phyloP scores from a whole-genome alignment of 2,113 vertebrate species.

The Scomber colias region DNA sequence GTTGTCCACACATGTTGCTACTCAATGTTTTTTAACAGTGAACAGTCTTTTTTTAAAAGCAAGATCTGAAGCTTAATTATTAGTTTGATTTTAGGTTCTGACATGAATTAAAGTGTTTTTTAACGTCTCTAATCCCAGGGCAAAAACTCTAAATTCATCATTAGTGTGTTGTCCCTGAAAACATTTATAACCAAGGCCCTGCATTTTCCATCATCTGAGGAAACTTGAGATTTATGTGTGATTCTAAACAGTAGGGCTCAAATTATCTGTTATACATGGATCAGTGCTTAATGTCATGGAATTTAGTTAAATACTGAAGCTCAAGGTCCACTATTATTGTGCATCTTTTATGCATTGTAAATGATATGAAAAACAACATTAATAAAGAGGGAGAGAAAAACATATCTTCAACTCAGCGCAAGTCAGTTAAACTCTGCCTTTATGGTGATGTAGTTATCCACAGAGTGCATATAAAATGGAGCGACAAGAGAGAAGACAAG shows the following conservation, averaged over 20 bases:
- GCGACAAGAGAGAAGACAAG: too few species aligned
- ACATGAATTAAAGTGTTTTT: conserved; percentile 30
- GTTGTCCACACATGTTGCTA: not conserved
- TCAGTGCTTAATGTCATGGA: not conserved
- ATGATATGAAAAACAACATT: too few species aligned
- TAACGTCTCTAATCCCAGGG: conserved; percentile 13
- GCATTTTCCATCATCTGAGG: not conserved
- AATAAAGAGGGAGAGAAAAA: too few species aligned
- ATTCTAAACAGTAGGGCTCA: not conserved
- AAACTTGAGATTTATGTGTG: not conserved
- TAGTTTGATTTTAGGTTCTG: not conserved
- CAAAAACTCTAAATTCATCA: conserved; percentile 9
- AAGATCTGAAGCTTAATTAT: not conserved
- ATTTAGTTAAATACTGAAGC: not conserved
- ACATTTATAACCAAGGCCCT: not conserved
- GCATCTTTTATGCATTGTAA: not conserved
- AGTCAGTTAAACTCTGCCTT: too few species aligned
- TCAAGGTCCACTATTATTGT: not conserved
- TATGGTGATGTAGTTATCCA: too few species aligned
- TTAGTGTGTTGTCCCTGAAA: conserved; percentile 4
- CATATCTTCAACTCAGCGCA: too few species aligned
- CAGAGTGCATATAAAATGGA: too few species aligned
- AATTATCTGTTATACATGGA: not conserved
- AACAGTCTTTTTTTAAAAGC: conserved; percentile 3
- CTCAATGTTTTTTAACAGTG: conserved; percentile 5